These are phyloP conservation scores for Drosophila leontia DNA, from an alignment of 1,140 invertebrate species.

Conservation along the genomic window DNA sequence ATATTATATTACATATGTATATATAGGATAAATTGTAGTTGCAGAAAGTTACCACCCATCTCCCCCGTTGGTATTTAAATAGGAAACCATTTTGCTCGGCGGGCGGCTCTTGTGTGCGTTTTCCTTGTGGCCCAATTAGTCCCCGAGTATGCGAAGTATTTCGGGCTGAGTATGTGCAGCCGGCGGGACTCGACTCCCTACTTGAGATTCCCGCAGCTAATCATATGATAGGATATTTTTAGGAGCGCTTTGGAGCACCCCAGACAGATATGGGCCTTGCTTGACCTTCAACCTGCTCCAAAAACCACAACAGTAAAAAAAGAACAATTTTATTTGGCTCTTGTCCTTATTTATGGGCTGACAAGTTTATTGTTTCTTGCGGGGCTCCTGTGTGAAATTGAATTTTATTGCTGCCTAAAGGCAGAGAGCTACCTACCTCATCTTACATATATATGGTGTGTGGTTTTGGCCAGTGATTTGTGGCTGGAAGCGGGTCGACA, in stretches of 20 bases:
- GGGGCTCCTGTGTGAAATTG: slow-evolving; percentile 31
- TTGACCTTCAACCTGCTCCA: slow-evolving; percentile 9
- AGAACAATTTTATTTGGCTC: slow-evolving; percentile 24
- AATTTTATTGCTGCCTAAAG: slow-evolving; percentile 49
- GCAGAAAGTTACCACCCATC: not conserved
- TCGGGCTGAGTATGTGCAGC: slow-evolving; percentile 3
- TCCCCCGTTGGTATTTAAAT: slow-evolving; percentile 34
- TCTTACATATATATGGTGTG: not conserved
- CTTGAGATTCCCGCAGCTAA: slow-evolving; percentile 31
- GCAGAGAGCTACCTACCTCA: slow-evolving; percentile 2
- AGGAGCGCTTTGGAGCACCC: slow-evolving; percentile 10
- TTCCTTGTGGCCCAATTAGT: slow-evolving; percentile 61
- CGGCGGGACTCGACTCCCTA: slow-evolving; percentile 3
- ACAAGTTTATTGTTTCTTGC: slow-evolving; percentile 32
- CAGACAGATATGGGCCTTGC: slow-evolving; percentile 15
- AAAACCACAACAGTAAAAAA: slow-evolving; percentile 2
- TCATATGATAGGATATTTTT: slow-evolving; percentile 32
- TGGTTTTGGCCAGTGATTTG: slow-evolving; percentile 20
- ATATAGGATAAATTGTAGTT: slow-evolving; percentile 16
- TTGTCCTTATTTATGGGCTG: slow-evolving; percentile 51
- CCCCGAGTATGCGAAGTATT: slow-evolving; percentile 18
- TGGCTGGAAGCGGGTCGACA: slow-evolving; percentile 3
- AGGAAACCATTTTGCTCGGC: slow-evolving; percentile 14
- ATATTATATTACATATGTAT: slow-evolving; percentile 3
- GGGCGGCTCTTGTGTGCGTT: slow-evolving; percentile 18